Evolutionary conservation across 2,797 vertebrate species (phyloP).

Genomic region (Hypotaenidia okinawae): DNA sequence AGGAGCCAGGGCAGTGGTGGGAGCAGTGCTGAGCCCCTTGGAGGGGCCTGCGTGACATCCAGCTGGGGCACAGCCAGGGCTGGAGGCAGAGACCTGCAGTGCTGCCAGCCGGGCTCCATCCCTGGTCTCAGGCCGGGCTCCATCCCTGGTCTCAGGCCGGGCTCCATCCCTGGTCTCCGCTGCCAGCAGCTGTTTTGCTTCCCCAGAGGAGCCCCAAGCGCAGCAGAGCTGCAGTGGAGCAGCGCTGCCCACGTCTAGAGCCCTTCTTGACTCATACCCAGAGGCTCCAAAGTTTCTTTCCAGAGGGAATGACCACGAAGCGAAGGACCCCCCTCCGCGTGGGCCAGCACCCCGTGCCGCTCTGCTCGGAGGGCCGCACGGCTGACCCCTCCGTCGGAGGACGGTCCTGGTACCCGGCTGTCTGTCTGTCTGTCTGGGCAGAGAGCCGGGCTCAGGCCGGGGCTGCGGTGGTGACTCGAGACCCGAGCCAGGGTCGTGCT

Average conservation of each 20-base stretch:
- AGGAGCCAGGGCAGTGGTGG: accelerated
- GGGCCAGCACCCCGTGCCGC: too few relatives aligned
- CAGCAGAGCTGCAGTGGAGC: not conserved
- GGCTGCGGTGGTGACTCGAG: not conserved
- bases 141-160: too few relatives aligned
- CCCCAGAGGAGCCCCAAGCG: not conserved
- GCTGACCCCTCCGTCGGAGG: accelerated
- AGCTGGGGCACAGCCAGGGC: accelerated
- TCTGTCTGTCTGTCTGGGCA: accelerated
- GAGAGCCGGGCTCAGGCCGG: accelerated
- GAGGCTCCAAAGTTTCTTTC: not conserved
- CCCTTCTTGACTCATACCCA: not conserved
- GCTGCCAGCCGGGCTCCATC: accelerated
- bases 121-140: not conserved
- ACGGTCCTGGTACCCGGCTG: accelerated
- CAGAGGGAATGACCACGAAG: accelerated
- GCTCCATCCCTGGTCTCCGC: too few relatives aligned
- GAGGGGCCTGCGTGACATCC: not conserved
- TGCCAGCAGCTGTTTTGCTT: not conserved
- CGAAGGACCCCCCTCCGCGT: too few relatives aligned
- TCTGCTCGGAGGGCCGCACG: accelerated
- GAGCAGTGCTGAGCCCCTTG: accelerated
- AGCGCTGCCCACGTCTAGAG: accelerated
- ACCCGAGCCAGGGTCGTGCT: too few relatives aligned
- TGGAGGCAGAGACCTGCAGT: not conserved